A percentile compares a stretch with the other conserved stretches of the same genome.
phyloP scores from a whole-genome alignment of 2,888 invertebrate genomes.

The Hypselothyrea guttata region DNA sequence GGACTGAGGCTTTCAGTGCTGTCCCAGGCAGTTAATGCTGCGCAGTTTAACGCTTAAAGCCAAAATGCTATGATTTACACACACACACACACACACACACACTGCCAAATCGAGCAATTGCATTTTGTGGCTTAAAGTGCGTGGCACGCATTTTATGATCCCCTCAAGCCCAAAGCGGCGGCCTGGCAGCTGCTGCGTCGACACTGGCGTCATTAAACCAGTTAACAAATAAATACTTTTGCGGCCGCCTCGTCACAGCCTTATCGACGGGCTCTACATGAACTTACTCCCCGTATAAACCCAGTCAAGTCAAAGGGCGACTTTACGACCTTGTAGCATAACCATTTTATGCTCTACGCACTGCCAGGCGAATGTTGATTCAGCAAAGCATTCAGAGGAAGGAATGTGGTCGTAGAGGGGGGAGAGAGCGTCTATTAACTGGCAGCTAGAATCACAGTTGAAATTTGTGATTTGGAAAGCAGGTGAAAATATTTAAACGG shows the following conservation, averaged over 20 bases:
- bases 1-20: no score
- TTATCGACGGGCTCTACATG: background rate
- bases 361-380: no score
- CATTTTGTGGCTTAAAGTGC: constrained; percentile 67
- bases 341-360: constrained; percentile 30
- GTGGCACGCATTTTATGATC: constrained; percentile 65
- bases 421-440: no score
- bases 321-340: constrained; percentile 46
- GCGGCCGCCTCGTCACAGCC: constrained; percentile 39
- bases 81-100: constrained; percentile 28
- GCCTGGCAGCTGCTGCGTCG: constrained; percentile 24
- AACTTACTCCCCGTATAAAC: background rate
- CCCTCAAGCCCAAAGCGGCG: constrained; percentile 9
- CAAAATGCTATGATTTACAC: constrained; percentile 73
- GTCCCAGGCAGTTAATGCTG: constrained; percentile 63
- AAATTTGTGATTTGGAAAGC: no score
- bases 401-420: no score
- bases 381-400: no score
- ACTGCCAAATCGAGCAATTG: constrained; percentile 44
- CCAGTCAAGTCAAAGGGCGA: constrained; percentile 26
- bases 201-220: constrained; percentile 74
- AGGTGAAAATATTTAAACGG: no score
- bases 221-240: constrained; percentile 73
- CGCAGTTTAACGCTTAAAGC: constrained; percentile 75
- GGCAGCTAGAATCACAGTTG: no score